Evolutionary conservation across 2,888 invertebrate genomes (phyloP).

Genomic region (Phorcus lineatus): DNA sequence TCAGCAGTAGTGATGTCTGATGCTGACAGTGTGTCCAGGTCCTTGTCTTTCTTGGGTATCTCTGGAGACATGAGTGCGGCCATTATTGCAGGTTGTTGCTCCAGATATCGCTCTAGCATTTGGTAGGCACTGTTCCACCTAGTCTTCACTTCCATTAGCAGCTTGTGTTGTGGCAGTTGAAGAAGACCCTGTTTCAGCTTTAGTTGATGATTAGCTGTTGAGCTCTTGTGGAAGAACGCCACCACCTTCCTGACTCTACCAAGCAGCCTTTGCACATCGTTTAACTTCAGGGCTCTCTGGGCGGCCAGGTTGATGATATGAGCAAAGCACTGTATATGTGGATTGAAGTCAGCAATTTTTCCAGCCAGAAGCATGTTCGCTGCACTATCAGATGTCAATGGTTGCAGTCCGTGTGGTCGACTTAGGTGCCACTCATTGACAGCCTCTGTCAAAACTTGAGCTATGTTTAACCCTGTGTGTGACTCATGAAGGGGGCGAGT

Average conservation of each 20-base stretch:
- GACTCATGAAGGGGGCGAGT: background rate
- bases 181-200: constrained; percentile 22
- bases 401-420: background rate
- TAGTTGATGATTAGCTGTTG: background rate
- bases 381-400: constrained; percentile 9
- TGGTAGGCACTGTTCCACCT: constrained; percentile 28
- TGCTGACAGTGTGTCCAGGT: constrained; percentile 29
- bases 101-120: constrained; percentile 35
- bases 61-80: constrained; percentile 27
- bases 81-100: constrained; percentile 37
- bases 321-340: constrained; percentile 27
- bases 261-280: background rate
- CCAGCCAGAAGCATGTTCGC: constrained; percentile 10
- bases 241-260: constrained; percentile 16
- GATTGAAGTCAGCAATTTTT: background rate
- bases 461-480: constrained; percentile 14
- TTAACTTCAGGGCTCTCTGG: constrained; percentile 19
- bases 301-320: constrained; percentile 25
- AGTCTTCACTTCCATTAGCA: constrained; percentile 23
- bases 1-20: constrained; percentile 30
- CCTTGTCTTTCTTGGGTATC: constrained; percentile 19
- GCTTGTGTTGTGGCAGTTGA: constrained; percentile 16
- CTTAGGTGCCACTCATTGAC: constrained; percentile 11
- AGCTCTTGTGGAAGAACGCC: constrained; percentile 22
- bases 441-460: background rate